Base-by-base conservation (phyloP, 1,140 invertebrate genomes). In the Triops cancriformis region DNA sequence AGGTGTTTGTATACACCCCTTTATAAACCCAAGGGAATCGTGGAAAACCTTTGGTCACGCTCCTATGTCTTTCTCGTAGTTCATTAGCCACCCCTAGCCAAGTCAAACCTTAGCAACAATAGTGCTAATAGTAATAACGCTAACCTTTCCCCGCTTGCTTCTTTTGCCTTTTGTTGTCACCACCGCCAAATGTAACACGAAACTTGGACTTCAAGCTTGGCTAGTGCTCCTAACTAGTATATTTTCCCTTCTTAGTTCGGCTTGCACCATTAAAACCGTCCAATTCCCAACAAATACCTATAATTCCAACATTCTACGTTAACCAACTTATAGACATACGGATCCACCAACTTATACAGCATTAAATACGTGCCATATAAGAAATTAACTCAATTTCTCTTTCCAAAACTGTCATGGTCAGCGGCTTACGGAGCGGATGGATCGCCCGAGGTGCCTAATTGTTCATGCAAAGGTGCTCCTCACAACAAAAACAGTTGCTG, bases 1-100 rank as follows among this genome's bases (percentile, higher is more conserved):
- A 64, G 51, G 51, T 64, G 51, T 64, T 64, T 64, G 51, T 64
- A 64, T 64, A 14, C 51, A 12, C n/a, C 23, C 51, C 51, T 64
- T 64, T 64, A 64, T 64, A 64, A 23, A 64, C 51, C 51, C 51
- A 64, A 37, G 51, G 10, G 51, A 64, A 64, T 64, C 51, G 51
- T 64, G 51, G 51, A 64, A 64, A 64, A 23, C 14, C 51, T 64
- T 64, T 64, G 51, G 51, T 64, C 51, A 64, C 51, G 51, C 51
- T 64, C 18, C 51, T 23, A 23, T 64, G 14, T 64, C 51, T 64
- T 64, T 64, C 51, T 64, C 51, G n/a, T 64, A 37, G 51, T 64
- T 64, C 51, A 64, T 64, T 64, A 64, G n/a, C 51, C 51, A 64
- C 51, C 51, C 51, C 23, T 64, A n/a, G 51, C 51, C 23, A 64